These are phyloP conservation scores for Stratiomys singularior DNA, from an alignment of 2,888 invertebrate genomes.

Conservation along the genomic window DNA sequence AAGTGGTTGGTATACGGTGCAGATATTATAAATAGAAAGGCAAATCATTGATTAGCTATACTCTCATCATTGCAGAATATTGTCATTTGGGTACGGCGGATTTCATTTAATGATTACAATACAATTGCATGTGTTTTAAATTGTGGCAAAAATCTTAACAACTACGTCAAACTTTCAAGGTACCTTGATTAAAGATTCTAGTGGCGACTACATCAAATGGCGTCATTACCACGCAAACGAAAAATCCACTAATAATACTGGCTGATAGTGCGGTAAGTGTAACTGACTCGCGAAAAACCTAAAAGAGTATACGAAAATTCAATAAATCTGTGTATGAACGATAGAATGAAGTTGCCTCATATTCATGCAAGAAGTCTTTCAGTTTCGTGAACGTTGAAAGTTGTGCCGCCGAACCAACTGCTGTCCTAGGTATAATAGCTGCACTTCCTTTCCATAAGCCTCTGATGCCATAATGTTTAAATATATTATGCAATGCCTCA, in stretches of 20 bases:
- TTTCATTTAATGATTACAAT: too few relatives aligned
- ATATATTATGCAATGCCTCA: slow-evolving; percentile 68
- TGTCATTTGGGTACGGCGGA: too few relatives aligned
- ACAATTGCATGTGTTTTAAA: too few relatives aligned
- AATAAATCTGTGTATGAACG: slow-evolving; percentile 10
- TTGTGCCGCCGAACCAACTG: slow-evolving; percentile 86
- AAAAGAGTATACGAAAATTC: slow-evolving; percentile 51
- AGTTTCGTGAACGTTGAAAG: slow-evolving; percentile 80
- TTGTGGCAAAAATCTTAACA: too few relatives aligned
- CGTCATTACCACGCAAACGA: slow-evolving; percentile 80
- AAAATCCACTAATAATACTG: slow-evolving; percentile 80
- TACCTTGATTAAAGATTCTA: slow-evolving; percentile 88
- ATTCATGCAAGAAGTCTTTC: slow-evolving; percentile 66
- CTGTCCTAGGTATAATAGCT: slow-evolving; percentile 78
- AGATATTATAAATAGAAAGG: too few relatives aligned
- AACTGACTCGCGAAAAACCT: slow-evolving; percentile 63
- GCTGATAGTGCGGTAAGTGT: slow-evolving; percentile 72
- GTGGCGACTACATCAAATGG: slow-evolving; percentile 89
- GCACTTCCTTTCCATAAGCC: slow-evolving; percentile 84
- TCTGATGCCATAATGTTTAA: slow-evolving; percentile 67
- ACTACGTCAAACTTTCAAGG: too few relatives aligned
- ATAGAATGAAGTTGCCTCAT: slow-evolving; percentile 53
- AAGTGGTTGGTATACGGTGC: too few relatives aligned
- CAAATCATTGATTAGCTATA: too few relatives aligned
- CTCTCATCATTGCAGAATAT: too few relatives aligned